Evolutionary conservation across 1,140 invertebrate genomes (phyloP).

Genomic region (Calosoma granatense): DNA sequence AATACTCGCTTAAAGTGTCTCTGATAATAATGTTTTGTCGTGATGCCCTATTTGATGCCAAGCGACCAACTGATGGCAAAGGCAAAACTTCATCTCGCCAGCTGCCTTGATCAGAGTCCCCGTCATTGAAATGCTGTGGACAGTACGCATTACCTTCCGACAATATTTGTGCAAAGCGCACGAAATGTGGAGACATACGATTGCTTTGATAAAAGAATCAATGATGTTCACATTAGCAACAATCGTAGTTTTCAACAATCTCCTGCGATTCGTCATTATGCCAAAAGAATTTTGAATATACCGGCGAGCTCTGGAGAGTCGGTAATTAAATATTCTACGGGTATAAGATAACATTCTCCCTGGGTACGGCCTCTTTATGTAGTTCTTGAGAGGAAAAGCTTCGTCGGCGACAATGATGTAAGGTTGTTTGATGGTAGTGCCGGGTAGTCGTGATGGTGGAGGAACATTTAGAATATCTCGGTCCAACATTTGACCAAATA

Average conservation of each 20-base stretch:
- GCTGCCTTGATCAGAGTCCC: not conserved
- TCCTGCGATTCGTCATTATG: not conserved
- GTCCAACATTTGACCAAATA: slow-evolving; percentile 12
- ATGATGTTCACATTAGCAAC: not conserved
- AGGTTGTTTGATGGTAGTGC: slow-evolving; percentile 11
- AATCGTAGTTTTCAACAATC: not conserved
- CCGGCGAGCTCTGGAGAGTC: not conserved
- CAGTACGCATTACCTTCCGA: too few relatives aligned
- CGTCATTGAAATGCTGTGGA: not conserved
- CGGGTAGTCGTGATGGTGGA: not conserved
- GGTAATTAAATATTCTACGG: too few relatives aligned
- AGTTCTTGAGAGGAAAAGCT: slow-evolving; percentile 20
- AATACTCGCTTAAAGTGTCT: not conserved
- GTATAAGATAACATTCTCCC: slow-evolving; percentile 10
- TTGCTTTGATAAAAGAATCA: not conserved
- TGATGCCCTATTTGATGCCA: not conserved
- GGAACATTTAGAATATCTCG: slow-evolving; percentile 9
- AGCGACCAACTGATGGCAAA: not conserved
- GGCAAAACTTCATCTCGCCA: not conserved
- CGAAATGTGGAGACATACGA: not conserved
- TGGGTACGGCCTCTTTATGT: slow-evolving; percentile 16
- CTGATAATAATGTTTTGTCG: not conserved
- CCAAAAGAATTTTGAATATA: not conserved
- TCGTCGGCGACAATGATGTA: slow-evolving; percentile 11
- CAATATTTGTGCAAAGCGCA: too few relatives aligned